Percentiles rank a stretch among this genome's conserved stretches.
These are phyloP conservation scores for Rutilus rutilus DNA, from an alignment of 2,113 vertebrate genomes.

Conservation along the genomic window DNA sequence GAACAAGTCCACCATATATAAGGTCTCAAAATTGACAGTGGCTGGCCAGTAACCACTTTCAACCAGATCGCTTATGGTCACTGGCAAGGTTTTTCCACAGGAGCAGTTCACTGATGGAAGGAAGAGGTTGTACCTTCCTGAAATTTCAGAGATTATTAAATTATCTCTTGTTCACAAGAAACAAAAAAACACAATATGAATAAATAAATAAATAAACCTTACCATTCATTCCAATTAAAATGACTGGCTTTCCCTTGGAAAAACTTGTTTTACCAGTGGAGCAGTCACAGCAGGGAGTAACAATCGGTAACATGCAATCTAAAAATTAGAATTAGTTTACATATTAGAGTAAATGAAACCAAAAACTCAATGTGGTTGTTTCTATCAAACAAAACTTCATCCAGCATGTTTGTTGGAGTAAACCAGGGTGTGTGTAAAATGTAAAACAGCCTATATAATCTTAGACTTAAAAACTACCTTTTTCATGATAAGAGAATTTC, in stretches of 20 bases:
- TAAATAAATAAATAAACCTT: background rate
- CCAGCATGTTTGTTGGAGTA: background rate
- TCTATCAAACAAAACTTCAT: background rate
- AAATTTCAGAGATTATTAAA: background rate
- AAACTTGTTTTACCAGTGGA: constrained; percentile 12
- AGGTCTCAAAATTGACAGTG: constrained; percentile 24
- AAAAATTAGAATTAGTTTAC: constrained; percentile 5
- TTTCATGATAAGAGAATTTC: constrained; percentile 5
- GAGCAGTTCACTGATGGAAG: constrained; percentile 19
- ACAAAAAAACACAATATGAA: constrained; percentile 16
- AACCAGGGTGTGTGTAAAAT: background rate
- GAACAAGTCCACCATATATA: constrained; percentile 27
- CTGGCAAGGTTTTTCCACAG: constrained; percentile 20
- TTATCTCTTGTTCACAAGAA: constrained; percentile 17
- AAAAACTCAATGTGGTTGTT: background rate
- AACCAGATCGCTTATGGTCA: constrained; percentile 30
- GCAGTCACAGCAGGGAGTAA: constrained; percentile 11
- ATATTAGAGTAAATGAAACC: constrained; percentile 15
- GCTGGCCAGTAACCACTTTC: constrained; percentile 35
- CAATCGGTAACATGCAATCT: constrained; percentile 19
- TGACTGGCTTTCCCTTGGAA: constrained; percentile 7
- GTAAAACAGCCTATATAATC: constrained; percentile 1
- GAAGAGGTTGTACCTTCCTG: constrained; percentile 10
- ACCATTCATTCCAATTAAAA: constrained; percentile 18
- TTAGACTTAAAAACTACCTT: constrained; percentile 6